Evolutionary conservation across 92 coral and sea anemone species (phyloP).

Genomic region (Desmophyllum pertusum): DNA sequence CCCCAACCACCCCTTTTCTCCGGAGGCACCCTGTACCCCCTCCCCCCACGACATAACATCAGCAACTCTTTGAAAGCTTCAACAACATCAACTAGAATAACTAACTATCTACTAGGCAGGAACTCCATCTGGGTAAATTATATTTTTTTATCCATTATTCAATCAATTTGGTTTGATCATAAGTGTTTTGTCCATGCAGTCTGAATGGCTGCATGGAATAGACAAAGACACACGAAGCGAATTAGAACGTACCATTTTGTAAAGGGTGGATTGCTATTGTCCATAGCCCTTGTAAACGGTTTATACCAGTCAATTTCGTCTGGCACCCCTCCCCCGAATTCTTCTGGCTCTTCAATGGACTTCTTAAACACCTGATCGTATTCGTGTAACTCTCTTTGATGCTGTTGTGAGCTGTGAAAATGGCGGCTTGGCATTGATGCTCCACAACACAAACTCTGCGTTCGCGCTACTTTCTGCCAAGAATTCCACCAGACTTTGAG

Average conservation of each 20-base stretch:
- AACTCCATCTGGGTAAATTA: not conserved
- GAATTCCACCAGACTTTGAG: conserved; percentile 14
- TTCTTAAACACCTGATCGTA: conserved; percentile 84
- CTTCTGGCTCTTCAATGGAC: conserved; percentile 77
- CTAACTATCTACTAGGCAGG: not conserved
- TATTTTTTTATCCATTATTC: not conserved
- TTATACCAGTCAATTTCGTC: conserved; percentile 92
- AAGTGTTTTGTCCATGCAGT: too few relatives aligned
- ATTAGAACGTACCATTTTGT: conserved; percentile 80
- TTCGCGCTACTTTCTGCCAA: not conserved
- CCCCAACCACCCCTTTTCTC: too few relatives aligned
- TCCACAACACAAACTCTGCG: not conserved
- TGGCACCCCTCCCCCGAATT: conserved; percentile 81
- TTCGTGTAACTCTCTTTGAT: conserved; percentile 18
- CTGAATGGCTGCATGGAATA: too few relatives aligned
- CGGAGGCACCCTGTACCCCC: too few relatives aligned
- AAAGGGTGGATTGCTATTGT: conserved; percentile 85
- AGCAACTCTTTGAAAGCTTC: too few relatives aligned
- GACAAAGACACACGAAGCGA: too few relatives aligned
- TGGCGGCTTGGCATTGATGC: conserved; percentile 9
- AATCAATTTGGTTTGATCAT: not conserved
- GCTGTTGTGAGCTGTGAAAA: conserved; percentile 32
- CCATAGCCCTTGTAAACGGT: conserved; percentile 77
- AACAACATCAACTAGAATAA: too few relatives aligned
- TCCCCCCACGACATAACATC: too few relatives aligned